Base-by-base conservation (phyloP, 2,888 invertebrate species). In the Cremastobaeus sp. region DNA sequence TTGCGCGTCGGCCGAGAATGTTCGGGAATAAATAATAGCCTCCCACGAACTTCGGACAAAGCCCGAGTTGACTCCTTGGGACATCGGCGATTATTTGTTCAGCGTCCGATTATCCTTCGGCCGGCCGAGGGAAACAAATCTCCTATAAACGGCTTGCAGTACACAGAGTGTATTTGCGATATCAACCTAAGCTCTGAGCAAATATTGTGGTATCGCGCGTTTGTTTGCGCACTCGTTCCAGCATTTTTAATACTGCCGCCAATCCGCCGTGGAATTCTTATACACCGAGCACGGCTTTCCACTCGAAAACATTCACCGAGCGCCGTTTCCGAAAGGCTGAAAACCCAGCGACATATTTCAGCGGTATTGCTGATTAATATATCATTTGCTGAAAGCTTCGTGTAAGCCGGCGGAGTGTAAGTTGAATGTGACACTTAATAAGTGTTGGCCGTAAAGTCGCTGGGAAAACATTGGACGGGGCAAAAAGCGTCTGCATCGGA, bases 391-490 rank as follows among this genome's bases (percentile, higher is more conserved):
- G n/a, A n/a, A n/a, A n/a, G n/a, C n/a, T n/a, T n/a, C n/a, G n/a
- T n/a, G n/a, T n/a, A n/a, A n/a, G n/a, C n/a, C n/a, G n/a, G n/a
- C n/a, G n/a, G n/a, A n/a, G 25, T 47, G 45, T 47, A 45, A 45
- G 15, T 59, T 48, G 39, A 60, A 48, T 18, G 45, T 17, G 35
- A 28, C 47, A 35, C 43, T 34, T 59, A 59, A 59, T 59, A 59
- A 59, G 17, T 11, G 60, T 30, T 8, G 21, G 15, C 15, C 28
- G 59, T 60, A 60, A 48, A 48, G 30, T 48, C 39, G 60, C 30
- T 6, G 32, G 41, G 41, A 28, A 64, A 65, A 65, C 37, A 28
- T 28, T 25, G 17, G 34, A 45, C 14, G 37, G 47, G 43, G 43
- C 35, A 30, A 35, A 71, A 71, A 57, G 20, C 25, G 11, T 15